Evolutionary conservation across 2,113 vertebrate genomes (phyloP), one percentile per base, ranked within the genome.

Genomic region (Nestor notabilis): DNA sequence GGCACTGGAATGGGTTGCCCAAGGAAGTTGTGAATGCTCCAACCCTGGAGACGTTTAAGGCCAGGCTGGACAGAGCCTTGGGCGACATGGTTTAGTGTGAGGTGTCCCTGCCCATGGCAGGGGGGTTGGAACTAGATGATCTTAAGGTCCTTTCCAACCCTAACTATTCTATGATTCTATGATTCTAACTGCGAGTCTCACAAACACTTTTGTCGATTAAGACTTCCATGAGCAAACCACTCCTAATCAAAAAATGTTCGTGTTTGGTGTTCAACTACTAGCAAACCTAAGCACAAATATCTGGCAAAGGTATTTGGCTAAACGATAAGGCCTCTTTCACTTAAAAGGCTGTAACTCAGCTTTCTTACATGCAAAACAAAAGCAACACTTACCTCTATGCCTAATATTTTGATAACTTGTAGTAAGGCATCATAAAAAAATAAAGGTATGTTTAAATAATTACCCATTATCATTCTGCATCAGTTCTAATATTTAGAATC

Each of bases 311-410:
- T 27, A 72, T 10, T 27, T 41, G 37, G 53, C 49, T 61, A 87
- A 87, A 77, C 18, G 5, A n/a, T 29, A 14, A 85, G 19, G 25
- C 5, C 21, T 39, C 14, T 68, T 5, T 6, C 41, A 66, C 24
- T 33, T 39, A 1, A 2, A 55, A 80, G 7, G 46, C 33, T 9
- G 2, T 21, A 71, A 66, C 9, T 16, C 39, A 64, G 21, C 61
- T 29, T 68, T 21, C 11, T 52, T 31, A 63, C 2, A 17, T 7
- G 47, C 20, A 79, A 71, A 91, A 60, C 33, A 70, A 60, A 80
- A 0, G 0, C 3, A 75, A 41, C 1, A 7, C 18, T 55, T 35
- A 53, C 33, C 17, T 69, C 18, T 13, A 82, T 24, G 17, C 16
- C 21, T 29, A 28, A 2, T 43, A 52, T 50, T 85, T 76, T 52